phyloP scores from a whole-genome alignment of 2,888 invertebrate species.

The Troides aeacus region DNA sequence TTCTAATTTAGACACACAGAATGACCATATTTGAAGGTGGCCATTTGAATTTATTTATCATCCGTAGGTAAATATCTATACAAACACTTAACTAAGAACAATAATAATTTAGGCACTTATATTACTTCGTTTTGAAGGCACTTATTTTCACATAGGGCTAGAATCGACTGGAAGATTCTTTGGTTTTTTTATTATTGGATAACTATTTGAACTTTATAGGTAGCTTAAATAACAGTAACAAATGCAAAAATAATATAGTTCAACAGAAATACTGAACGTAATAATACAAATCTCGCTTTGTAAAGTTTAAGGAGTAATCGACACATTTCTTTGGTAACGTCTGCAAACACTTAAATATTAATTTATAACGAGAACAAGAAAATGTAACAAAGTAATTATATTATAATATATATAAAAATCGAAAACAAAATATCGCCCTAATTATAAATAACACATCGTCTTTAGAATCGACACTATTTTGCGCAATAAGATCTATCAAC shows the following conservation, averaged over 20 bases:
- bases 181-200: constrained; percentile 68
- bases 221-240: constrained; percentile 72
- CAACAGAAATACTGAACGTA: constrained; percentile 61
- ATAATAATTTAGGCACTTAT: constrained; percentile 41
- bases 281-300: constrained; percentile 54
- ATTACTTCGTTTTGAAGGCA: neutral
- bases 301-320: constrained; percentile 48
- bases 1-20: constrained; percentile 16
- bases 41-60: constrained; percentile 23
- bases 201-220: constrained; percentile 72
- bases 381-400: constrained; percentile 69
- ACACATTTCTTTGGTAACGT: constrained; percentile 77
- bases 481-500: constrained; percentile 10
- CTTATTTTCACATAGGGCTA: constrained; percentile 38
- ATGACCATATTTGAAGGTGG: constrained; percentile 15
- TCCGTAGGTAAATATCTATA: constrained; percentile 26
- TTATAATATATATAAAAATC: constrained; percentile 47
- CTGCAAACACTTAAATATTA: constrained; percentile 73
- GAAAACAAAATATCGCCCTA: constrained; percentile 55
- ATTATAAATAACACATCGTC: constrained; percentile 39
- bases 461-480: constrained; percentile 3
- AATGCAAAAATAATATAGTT: constrained; percentile 60
- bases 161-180: constrained; percentile 75
- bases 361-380: constrained; percentile 75
- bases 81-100: constrained; percentile 37